Base-by-base conservation (phyloP, 2,113 vertebrate genomes). In the Nothoprocta perdicaria region DNA sequence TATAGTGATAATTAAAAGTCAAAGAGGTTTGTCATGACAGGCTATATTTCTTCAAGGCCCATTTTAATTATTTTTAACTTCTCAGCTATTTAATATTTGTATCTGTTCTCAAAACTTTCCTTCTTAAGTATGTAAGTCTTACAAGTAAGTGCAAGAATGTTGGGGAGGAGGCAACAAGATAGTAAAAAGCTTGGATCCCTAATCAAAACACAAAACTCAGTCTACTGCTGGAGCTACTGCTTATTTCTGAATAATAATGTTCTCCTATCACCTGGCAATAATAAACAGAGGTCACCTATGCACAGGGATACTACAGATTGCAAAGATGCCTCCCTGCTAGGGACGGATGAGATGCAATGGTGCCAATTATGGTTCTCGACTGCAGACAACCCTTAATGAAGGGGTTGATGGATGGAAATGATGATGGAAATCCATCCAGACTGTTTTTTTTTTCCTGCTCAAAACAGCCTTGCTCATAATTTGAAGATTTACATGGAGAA, bases 41-140 rank as follows among this genome's bases (percentile, higher is more conserved):
- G 65, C 31, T 78, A 38, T 52, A 72, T 38, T 80, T 94, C 61
- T 85, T 91, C 57, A 78, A 89, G 35, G 4, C 18, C 85, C 71
- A 78, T 74, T 92, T 82, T 63, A 82, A 77, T 85, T 55, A 67
- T 77, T 95, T 79, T 80, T 62, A 82, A 68, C 60, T 93, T 92
- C 57, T 75, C 73, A 75, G 55, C 35, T 83, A 31, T 74, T 91
- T 87, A 71, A 50, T 24, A 61, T 62, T 86, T 77, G 17, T 33
- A 55, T 58, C 67, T 86, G 19, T 83, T 88, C 76, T 76, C 65
- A 89, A 61, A 80, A 68, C 21, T 80, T 33, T 92, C 15, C 33
- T 85, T 82, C 61, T 88, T 62, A 35, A 14, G 75, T 38, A 38
- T 8, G 35, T 8, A 38, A 38, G 35, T 38, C 0, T 0, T 10